phyloP scores from a whole-genome alignment of 1,140 invertebrate genomes.

The Polypedilum vanderplanki region DNA sequence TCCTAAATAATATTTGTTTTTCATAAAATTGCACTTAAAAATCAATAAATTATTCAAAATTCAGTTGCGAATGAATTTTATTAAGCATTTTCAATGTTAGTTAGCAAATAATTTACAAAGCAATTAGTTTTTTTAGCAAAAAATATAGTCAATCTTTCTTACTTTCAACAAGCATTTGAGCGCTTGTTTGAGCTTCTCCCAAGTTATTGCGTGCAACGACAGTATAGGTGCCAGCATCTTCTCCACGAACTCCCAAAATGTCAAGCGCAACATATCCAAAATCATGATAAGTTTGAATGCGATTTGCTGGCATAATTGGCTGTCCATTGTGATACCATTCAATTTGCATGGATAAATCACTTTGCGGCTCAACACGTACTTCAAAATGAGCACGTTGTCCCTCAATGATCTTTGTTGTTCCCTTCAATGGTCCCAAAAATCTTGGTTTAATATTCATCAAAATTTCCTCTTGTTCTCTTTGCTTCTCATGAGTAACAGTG shows the following conservation, averaged over 20 bases:
- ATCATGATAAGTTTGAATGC: constrained; percentile 88
- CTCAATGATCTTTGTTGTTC: constrained; percentile 90
- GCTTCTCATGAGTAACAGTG: constrained; percentile 33
- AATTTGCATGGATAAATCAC: constrained; percentile 76
- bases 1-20: no score
- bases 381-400: constrained; percentile 95
- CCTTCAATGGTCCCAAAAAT: constrained; percentile 80
- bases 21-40: no score
- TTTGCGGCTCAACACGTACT: constrained; percentile 87
- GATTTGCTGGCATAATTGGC: constrained; percentile 70
- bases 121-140: neutral
- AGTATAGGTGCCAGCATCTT: constrained; percentile 81
- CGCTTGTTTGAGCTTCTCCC: constrained; percentile 73
- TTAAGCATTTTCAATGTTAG: constrained; percentile 27
- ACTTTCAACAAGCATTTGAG: constrained; percentile 83
- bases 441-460: constrained; percentile 66
- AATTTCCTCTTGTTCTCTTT: constrained; percentile 57
- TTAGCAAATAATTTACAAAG: neutral
- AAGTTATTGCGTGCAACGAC: constrained; percentile 81
- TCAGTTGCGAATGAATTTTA: neutral
- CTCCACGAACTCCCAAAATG: constrained; percentile 76
- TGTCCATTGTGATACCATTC: constrained; percentile 91
- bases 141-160: constrained; percentile 46
- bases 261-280: constrained; percentile 94
- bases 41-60: no score